Base-by-base conservation (phyloP, 2,113 vertebrate genomes). In the Myanophis thanlyinensis region DNA sequence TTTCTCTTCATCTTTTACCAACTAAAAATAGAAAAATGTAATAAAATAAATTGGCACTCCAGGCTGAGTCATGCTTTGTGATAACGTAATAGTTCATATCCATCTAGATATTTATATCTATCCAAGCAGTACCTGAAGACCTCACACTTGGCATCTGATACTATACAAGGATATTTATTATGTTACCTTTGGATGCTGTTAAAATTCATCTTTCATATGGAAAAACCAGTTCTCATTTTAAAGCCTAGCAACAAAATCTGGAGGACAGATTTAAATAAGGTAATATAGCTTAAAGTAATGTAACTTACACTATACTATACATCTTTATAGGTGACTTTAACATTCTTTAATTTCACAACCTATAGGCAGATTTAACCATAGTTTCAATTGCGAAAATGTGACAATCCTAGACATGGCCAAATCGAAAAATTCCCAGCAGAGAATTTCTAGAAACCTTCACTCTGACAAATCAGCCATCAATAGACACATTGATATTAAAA, bases 1-100 rank as follows among this genome's bases (percentile, higher is more conserved):
- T 85, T 95, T 95, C 48, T 96, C 97, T 85, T 96, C 94, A 30
- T 89, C 40, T 89, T 95, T 30, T 49, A 95, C 46, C 94, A 97
- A 46, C 98, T 98, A 94, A 93, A 96, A 97, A 62, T 59, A 95
- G 94, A 97, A 53, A 0, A 94, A 87, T 73, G 90, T 95, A 92
- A 94, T 67, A 95, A 93, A 95, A 94, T 90, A 89, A 0, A 0
- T 40, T 46, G 23, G 59, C 8, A 88, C 35, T 46, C 1, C 48
- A 44, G 85, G 6, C 46, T 85, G 84, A 92, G 51, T 89, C 92
- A 93, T 85, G 89, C 0, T 30, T 54, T 91, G 87, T 53, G 67
- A 67, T 93, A 91, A 91, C 87, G 67, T 47, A 93, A 51, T 90
- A 93, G 7, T 4, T 48, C 84, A 25, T 89, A 93, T 27, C 48